phyloP scores from a whole-genome alignment of 2,888 invertebrate genomes.

The Phaedon cochleariae region DNA sequence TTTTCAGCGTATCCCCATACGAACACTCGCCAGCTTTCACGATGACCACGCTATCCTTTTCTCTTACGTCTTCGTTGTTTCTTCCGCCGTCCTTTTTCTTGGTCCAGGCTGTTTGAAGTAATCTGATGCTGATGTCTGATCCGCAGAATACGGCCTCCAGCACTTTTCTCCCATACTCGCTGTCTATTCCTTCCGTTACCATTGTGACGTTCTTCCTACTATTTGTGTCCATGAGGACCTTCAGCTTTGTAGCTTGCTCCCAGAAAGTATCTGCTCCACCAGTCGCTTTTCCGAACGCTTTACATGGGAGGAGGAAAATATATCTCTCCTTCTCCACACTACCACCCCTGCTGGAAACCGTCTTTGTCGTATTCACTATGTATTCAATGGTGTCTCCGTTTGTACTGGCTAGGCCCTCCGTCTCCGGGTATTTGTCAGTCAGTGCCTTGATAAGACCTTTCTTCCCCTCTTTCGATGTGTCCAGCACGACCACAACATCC shows the following conservation, averaged over 20 bases:
- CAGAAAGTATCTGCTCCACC: not conserved
- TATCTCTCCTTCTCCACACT: not conserved
- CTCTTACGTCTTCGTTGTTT: not conserved
- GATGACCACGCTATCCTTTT: not conserved
- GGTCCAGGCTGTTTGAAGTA: not conserved
- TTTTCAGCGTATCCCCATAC: conserved; percentile 12
- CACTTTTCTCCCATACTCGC: too few relatives aligned
- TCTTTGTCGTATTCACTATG: not conserved
- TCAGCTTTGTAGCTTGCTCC: not conserved
- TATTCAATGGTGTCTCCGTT: not conserved
- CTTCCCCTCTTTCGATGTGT: not conserved
- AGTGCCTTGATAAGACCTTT: not conserved
- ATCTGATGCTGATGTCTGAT: not conserved
- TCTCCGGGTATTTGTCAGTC: conserved; percentile 4
- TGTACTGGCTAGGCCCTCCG: not conserved
- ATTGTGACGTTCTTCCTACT: not conserved
- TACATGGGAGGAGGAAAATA: conserved; percentile 1
- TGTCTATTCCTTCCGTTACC: too few relatives aligned
- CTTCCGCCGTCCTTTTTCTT: not conserved
- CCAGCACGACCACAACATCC: not conserved
- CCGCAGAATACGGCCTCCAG: too few relatives aligned
- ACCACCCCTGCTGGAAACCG: not conserved
- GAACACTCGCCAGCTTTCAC: conserved; percentile 1
- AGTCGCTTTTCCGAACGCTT: too few relatives aligned
- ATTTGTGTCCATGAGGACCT: conserved; percentile 1